A percentile compares a stretch with the other conserved stretches of the same genome.
Conservation (phyloP, 2,113 vertebrate genomes). For the Nanorana parkeri region DNA sequence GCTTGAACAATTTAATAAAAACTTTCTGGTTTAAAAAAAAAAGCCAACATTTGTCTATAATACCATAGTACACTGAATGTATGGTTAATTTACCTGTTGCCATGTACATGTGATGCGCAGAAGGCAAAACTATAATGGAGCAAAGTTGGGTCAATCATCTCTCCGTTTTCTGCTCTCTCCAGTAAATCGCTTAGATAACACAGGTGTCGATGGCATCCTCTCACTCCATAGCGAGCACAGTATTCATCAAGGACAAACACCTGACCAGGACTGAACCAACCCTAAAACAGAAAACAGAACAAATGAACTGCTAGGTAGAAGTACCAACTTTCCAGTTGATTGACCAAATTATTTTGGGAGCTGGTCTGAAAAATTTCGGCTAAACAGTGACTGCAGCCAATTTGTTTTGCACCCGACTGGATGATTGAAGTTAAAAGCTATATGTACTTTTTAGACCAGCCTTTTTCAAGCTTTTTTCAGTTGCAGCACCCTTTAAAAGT, state of each 20-base stretch:
- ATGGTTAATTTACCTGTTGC: conserved; percentile 86
- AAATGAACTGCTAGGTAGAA: background rate
- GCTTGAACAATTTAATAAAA: no score
- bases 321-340: no score
- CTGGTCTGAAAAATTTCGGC: no score
- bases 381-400: no score
- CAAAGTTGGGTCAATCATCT: conserved; percentile 98
- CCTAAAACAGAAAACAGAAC: conserved; percentile 77
- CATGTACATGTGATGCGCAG: conserved; percentile 97
- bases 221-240: conserved; percentile 94
- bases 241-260: conserved; percentile 99
- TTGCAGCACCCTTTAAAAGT: no score
- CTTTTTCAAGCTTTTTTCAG: no score
- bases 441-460: no score
- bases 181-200: conserved; percentile 97
- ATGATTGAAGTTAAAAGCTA: no score
- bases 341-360: no score
- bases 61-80: background rate
- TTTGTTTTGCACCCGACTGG: no score
- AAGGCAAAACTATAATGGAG: conserved; percentile 99
- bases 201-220: conserved; percentile 95
- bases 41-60: no score
- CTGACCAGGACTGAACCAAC: conserved; percentile 99
- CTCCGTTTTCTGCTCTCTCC: conserved; percentile 94
- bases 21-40: no score